Conservation (phyloP, 2,797 vertebrate species). For the Etheostoma perlongum region DNA sequence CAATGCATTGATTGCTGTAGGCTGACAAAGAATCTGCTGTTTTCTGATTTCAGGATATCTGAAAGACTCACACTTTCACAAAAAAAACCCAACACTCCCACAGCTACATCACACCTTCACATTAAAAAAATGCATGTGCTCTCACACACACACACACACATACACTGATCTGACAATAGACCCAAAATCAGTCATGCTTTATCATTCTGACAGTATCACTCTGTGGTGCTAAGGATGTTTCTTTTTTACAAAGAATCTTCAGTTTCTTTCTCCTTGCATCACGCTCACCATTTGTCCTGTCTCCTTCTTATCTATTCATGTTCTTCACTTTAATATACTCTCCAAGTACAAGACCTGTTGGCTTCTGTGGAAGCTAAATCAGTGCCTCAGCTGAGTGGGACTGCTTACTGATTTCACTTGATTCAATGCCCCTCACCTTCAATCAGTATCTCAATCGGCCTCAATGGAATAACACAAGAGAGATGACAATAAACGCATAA, state of each 20-base stretch:
- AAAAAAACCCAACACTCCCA: background rate
- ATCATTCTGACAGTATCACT: conserved; percentile 59
- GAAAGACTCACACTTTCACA: conserved; percentile 54
- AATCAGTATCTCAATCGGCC: conserved; percentile 63
- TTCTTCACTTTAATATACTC: conserved; percentile 69
- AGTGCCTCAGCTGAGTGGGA: conserved; percentile 55
- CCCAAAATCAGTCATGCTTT: conserved; percentile 54
- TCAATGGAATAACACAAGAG: conserved; percentile 48
- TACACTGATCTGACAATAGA: conserved; percentile 29
- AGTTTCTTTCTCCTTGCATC: conserved; percentile 69
- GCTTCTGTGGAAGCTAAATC: conserved; percentile 59
- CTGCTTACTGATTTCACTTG: conserved; percentile 70
- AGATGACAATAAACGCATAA: conserved; percentile 71
- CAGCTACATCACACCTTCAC: conserved; percentile 32
- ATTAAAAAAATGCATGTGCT: conserved; percentile 18
- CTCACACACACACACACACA: conserved; percentile 2
- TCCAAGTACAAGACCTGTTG: conserved; percentile 52
- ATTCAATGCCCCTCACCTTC: conserved; percentile 73
- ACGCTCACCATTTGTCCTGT: conserved; percentile 61
- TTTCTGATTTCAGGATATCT: conserved; percentile 68
- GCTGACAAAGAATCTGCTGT: conserved; percentile 74
- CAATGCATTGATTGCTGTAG: conserved; percentile 71
- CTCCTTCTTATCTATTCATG: conserved; percentile 74
- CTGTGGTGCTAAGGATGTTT: conserved; percentile 48
- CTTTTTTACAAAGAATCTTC: conserved; percentile 47